Conservation (phyloP, 2,797 vertebrate genomes). For the Onychomys leucogaster region DNA sequence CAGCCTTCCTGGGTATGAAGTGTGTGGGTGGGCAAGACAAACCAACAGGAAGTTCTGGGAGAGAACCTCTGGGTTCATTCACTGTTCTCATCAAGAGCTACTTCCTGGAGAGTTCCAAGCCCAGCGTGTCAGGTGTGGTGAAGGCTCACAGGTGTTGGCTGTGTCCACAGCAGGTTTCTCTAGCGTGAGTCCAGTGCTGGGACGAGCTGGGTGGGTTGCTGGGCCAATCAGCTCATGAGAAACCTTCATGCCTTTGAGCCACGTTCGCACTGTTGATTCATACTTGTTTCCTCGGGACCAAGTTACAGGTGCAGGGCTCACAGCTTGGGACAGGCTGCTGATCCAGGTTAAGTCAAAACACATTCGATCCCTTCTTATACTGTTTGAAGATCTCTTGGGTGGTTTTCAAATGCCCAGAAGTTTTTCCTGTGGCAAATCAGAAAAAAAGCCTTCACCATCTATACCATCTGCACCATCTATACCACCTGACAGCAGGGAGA, state of each 20-base stretch:
- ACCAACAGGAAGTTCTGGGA: conserved; percentile 44
- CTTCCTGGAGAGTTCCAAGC: background rate
- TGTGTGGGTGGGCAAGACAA: background rate
- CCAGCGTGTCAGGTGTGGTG: background rate
- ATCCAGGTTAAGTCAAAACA: background rate
- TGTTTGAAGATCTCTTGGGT: conserved; percentile 40
- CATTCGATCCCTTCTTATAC: conserved; percentile 39
- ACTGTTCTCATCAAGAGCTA: conserved; percentile 13
- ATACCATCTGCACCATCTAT: background rate
- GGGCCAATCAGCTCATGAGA: background rate
- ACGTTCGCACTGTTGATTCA: background rate
- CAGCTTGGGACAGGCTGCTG: background rate
- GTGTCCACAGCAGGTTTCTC: background rate
- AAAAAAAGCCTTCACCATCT: background rate
- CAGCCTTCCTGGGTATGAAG: background rate
- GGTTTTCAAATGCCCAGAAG: conserved; percentile 37
- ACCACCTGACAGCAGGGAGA: background rate
- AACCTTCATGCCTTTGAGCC: background rate
- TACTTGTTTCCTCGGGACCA: background rate
- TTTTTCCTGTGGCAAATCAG: conserved; percentile 2
- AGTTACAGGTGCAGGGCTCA: background rate
- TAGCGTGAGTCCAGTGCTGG: background rate
- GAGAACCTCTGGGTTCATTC: background rate
- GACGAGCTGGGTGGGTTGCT: background rate
- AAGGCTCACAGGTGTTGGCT: background rate